Conservation (phyloP, 2,888 invertebrate genomes). For the Protonemura montana region DNA sequence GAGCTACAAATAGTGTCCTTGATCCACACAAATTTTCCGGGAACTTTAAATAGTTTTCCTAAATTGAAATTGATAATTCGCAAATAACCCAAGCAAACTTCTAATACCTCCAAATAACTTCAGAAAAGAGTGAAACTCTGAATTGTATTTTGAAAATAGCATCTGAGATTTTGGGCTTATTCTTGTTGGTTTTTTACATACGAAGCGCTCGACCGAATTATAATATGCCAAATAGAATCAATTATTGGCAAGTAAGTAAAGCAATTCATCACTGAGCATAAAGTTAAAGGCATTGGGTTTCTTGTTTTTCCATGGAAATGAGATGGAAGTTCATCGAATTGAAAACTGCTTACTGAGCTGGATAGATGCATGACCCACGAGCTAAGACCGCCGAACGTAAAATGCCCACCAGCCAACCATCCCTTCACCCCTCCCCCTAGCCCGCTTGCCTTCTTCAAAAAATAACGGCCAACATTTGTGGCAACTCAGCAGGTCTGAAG, state of each 20-base stretch:
- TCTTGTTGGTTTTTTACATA: neutral
- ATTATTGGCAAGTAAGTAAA: conserved; percentile 45
- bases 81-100: too few species aligned
- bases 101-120: too few species aligned
- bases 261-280: conserved; percentile 40
- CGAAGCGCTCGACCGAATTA: neutral
- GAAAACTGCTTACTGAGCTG: conserved; percentile 33
- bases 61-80: too few species aligned
- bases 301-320: conserved; percentile 46
- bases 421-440: too few species aligned
- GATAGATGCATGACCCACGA: neutral
- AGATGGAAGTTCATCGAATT: conserved; percentile 37
- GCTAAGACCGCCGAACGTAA: neutral
- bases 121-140: too few species aligned
- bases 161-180: neutral
- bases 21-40: too few species aligned
- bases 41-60: too few species aligned
- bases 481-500: conserved; percentile 37
- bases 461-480: conserved; percentile 37
- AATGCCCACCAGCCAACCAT: too few species aligned
- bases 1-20: too few species aligned
- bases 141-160: too few species aligned
- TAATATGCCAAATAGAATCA: neutral
- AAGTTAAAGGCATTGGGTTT: conserved; percentile 22
- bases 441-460: neutral